Percentiles rank a stretch among this genome's conserved stretches.
Conservation (phyloP, 2,797 vertebrate genomes). For the Hyperoplus immaculatus region DNA sequence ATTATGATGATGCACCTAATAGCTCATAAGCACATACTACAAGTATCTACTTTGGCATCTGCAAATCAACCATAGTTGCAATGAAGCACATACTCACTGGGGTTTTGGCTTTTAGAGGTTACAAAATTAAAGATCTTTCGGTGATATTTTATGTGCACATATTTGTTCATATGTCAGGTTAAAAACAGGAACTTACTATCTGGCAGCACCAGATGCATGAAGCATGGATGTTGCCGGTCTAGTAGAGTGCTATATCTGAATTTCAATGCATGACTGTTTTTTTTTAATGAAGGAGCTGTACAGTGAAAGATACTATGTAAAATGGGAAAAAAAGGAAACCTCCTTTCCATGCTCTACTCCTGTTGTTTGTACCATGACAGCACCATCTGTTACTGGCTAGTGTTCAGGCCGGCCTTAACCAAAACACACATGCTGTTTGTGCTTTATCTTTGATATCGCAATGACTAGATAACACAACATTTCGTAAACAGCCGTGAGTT, state of each 20-base stretch:
- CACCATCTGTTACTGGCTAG: conserved; percentile 78
- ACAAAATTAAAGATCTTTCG: conserved; percentile 5
- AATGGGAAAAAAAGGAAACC: conserved; percentile 23
- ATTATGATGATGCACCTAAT: conserved; percentile 38
- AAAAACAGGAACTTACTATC: conserved; percentile 18
- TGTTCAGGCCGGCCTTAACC: conserved; percentile 63
- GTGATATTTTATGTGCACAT: conserved; percentile 18
- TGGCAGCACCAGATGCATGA: conserved; percentile 17
- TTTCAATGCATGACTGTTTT: conserved; percentile 13
- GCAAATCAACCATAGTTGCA: conserved; percentile 12
- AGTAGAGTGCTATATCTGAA: conserved; percentile 16
- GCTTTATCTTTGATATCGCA: conserved; percentile 52
- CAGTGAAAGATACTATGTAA: conserved; percentile 31
- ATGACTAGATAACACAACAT: conserved; percentile 45
- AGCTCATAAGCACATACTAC: conserved; percentile 24
- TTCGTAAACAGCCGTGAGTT: conserved; percentile 29
- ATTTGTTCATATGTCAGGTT: conserved; percentile 8
- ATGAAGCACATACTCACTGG: conserved; percentile 16
- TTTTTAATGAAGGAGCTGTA: conserved; percentile 28
- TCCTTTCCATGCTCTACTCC: conserved; percentile 44
- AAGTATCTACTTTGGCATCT: conserved; percentile 39
- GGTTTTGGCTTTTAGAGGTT: conserved; percentile 36
- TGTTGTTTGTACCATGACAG: conserved; percentile 70
- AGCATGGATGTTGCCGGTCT: conserved; percentile 7
- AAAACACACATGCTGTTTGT: conserved; percentile 64